Evolutionary conservation across 2,797 vertebrate genomes (phyloP), one percentile per base, ranked within the genome.

Genomic region (Hydrolagus colliei): DNA sequence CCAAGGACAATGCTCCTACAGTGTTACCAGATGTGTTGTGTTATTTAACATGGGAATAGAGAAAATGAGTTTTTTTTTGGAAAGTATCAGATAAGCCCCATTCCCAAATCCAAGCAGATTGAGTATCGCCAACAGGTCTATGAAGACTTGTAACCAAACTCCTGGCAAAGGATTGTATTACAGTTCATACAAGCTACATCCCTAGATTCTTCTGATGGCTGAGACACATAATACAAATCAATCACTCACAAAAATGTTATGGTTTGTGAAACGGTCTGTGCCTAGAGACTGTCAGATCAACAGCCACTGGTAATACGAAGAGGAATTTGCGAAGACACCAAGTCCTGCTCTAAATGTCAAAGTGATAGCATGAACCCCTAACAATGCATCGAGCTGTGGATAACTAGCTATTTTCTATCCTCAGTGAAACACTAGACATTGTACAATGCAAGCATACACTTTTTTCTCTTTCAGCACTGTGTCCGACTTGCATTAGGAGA

Each of bases 21-120:
- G 97, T 97, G 93, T 96, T 96, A 97, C 96, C 97, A 98, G 95
- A 98, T 97, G 96, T 98, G 96, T 93, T 95, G 95, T 96, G 96
- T 96, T 96, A 96, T 95, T 95, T 94, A 94, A 94, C 92, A 91
- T 93, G 93, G 92, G 90, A 95, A 94, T 88, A 92, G 90, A 93
- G 90, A 93, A 94, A 94, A 93, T 89, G 90, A 92, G 93, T 93
- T 94, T 92, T 93, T 94, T 94, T 94, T 93, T 92, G 92, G 87
- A 95, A 96, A 93, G 95, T 97, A 97, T 98, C 96, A 96, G 96
- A 98, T 98, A 97, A 97, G 92, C 95, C 88, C 91, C 92, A 95
- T 95, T 96, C 95, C 96, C 94, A 98, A 97, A 98, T 97, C 96
- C 95, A 96, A 93, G 91, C 95, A 94, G 96, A 96, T 96, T 92